Base-by-base conservation (phyloP, 2,113 vertebrate genomes). In the Chloropsis cyanopogon region DNA sequence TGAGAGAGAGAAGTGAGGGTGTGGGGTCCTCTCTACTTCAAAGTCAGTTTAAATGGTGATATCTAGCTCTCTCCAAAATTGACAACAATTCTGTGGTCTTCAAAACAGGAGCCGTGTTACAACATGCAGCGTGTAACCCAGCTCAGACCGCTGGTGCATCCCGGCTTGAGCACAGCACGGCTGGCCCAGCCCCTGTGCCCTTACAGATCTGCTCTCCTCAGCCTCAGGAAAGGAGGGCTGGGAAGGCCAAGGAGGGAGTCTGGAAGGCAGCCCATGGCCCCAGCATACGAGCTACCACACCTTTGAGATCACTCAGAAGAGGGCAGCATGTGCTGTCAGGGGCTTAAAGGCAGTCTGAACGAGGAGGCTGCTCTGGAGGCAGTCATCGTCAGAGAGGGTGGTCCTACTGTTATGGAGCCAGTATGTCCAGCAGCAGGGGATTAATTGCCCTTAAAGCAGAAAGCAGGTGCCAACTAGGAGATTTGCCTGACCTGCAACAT, bases 151-250 rank as follows among this genome's bases (percentile, higher is more conserved):
- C 33, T 21, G 33, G 10, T 11, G 23, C 23, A 26, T 17, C 59
- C 41, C 0, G 0, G 26, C 31, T 77, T 2, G 1, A 66, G 33
- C 44, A 10, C 0, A 0, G 31, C 28, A 18, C 2, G 22, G 3
- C 2, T 28, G n/a, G 17, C 19, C 26, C 42, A 53, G 8, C 11
- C 8, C 8, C 60, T 0, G 0, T 25, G 39, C 11, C 56, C 35
- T 57, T 31, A 12, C 14, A 28, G 22, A 20, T 9, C 47, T 82
- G 24, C 35, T 17, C 64, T 63, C 21, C 28, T 70, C 25, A 33
- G 26, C 37, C 24, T 33, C 4, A 0, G 24, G 13, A 73, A 64
- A 57, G 60, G 7, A 57, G 31, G 14, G 5, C 17, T 61, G 29
- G 23, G 11, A 39, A 76, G 24, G n/a, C 47, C 23, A 71, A 42